These are phyloP conservation scores for Rhamnusium bicolor DNA, from an alignment of 2,888 invertebrate genomes.

Conservation along the genomic window DNA sequence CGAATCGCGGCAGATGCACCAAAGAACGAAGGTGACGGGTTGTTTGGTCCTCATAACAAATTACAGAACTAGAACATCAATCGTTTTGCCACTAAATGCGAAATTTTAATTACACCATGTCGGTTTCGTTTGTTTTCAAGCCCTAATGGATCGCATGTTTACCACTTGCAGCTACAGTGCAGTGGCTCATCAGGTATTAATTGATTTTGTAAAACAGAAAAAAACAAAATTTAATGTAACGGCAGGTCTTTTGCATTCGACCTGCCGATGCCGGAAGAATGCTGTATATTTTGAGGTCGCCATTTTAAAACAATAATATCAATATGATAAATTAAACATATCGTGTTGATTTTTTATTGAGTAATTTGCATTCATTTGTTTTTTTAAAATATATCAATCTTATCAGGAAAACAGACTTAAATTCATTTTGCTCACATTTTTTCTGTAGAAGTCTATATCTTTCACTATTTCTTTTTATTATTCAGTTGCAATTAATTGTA, in stretches of 20 bases:
- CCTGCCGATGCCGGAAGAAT: not conserved
- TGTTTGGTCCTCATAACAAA: constrained; percentile 38
- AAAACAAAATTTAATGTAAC: not conserved
- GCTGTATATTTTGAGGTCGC: no score
- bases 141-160: constrained; percentile 14
- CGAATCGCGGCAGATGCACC: constrained; percentile 54
- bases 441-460: no score
- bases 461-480: no score
- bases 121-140: constrained; percentile 20
- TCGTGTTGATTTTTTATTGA: no score
- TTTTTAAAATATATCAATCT: no score
- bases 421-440: no score
- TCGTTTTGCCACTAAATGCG: constrained; percentile 53
- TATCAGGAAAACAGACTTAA: no score
- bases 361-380: no score
- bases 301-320: no score
- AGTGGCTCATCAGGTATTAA: not conserved
- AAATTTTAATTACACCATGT: constrained; percentile 48
- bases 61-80: constrained; percentile 50
- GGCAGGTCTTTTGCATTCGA: not conserved
- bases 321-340: no score
- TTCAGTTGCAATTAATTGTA: no score
- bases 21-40: constrained; percentile 38
- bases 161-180: not conserved
- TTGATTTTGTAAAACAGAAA: not conserved